These are phyloP conservation scores for Pachymerium ferrugineum DNA, from an alignment of 2,888 invertebrate species.

Conservation along the genomic window DNA sequence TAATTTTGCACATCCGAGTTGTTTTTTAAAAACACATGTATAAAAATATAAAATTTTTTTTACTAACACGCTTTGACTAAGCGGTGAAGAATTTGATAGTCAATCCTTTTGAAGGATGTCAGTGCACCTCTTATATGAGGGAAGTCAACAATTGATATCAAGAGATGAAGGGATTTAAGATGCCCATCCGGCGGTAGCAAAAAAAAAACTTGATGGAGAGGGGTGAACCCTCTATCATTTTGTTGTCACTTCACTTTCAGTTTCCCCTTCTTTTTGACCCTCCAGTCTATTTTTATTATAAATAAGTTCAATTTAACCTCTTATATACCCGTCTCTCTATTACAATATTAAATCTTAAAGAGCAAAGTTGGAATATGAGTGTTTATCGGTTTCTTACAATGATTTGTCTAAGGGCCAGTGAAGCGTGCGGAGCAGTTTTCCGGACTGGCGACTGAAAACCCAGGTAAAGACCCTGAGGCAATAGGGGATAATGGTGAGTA, in stretches of 20 bases:
- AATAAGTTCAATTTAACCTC: neutral
- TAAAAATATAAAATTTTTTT: too few relatives aligned
- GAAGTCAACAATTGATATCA: slow-evolving; percentile 14
- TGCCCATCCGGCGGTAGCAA: too few relatives aligned
- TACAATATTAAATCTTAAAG: too few relatives aligned
- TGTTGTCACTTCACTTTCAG: neutral
- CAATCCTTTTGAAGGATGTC: too few relatives aligned
- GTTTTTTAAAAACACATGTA: too few relatives aligned
- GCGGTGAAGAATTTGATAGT: too few relatives aligned
- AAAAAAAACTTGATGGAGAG: neutral
- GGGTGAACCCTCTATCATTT: neutral
- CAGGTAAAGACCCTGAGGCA: slow-evolving; percentile 8
- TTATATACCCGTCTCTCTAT: too few relatives aligned
- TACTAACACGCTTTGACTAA: too few relatives aligned
- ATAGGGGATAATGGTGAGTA: neutral
- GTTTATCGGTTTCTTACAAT: too few relatives aligned
- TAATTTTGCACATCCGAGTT: too few relatives aligned
- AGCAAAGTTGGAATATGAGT: too few relatives aligned
- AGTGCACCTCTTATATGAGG: slow-evolving; percentile 6
- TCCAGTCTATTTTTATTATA: neutral
- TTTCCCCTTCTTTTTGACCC: neutral
- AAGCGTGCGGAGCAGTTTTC: slow-evolving; percentile 17
- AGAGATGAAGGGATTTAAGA: slow-evolving; percentile 14
- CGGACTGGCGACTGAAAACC: slow-evolving; percentile 14
- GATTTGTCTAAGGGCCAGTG: neutral